A percentile compares a stretch with the other conserved stretches of the same genome.
Conservation (phyloP, 1,140 invertebrate genomes). For the Drosophila lacertosa region DNA sequence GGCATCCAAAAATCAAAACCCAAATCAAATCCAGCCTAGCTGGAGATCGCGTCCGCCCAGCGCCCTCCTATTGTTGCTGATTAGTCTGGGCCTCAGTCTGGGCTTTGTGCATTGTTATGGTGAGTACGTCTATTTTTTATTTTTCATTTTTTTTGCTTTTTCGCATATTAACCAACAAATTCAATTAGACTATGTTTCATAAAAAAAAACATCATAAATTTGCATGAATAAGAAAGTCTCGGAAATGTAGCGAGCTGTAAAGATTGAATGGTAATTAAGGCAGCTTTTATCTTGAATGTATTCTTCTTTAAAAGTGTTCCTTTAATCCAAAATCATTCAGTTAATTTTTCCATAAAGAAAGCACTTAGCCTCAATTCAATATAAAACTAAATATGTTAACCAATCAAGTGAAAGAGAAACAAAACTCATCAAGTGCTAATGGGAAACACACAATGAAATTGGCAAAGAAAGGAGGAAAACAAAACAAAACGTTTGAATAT, state of each 20-base stretch:
- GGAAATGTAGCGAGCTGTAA: too few relatives aligned
- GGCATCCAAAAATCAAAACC: slow-evolving; percentile 51
- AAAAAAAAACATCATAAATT: neutral
- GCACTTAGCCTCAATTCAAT: neutral
- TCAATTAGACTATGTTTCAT: slow-evolving; percentile 58
- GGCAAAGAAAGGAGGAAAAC: slow-evolving; percentile 31
- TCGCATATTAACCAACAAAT: slow-evolving; percentile 41
- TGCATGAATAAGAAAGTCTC: too few relatives aligned
- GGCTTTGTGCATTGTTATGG: slow-evolving; percentile 73
- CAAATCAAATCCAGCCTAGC: slow-evolving; percentile 24
- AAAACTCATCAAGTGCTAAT: slow-evolving; percentile 23
- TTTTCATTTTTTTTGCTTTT: too few relatives aligned
- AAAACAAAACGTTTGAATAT: neutral
- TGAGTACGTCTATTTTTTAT: too few relatives aligned
- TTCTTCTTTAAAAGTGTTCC: neutral
- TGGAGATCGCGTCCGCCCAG: slow-evolving; percentile 35
- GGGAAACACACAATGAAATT: slow-evolving; percentile 32
- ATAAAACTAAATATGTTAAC: slow-evolving; percentile 3
- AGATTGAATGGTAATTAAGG: too few relatives aligned
- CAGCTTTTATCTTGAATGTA: too few relatives aligned
- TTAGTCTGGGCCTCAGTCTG: slow-evolving; percentile 64
- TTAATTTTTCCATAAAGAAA: too few relatives aligned
- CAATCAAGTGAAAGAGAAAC: slow-evolving; percentile 29
- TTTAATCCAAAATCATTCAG: too few relatives aligned
- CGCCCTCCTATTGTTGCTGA: slow-evolving; percentile 59